A percentile compares a stretch with the other conserved stretches of the same genome.
phyloP scores from a whole-genome alignment of 2,888 invertebrate species.

The Spodoptera exigua region DNA sequence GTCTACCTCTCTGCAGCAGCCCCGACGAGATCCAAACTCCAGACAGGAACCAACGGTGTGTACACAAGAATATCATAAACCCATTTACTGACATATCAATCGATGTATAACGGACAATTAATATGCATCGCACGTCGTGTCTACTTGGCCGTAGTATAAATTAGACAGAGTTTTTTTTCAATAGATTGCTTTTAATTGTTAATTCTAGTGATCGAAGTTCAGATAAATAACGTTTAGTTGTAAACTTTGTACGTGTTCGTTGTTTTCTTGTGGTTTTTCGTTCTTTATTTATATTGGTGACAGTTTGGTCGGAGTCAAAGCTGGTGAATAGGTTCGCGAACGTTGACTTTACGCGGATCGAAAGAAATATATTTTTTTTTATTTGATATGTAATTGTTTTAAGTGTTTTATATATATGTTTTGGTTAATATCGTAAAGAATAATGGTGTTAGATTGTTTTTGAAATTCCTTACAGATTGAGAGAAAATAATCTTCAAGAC shows the following conservation, averaged over 20 bases:
- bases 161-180: conserved; percentile 27
- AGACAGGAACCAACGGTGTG: conserved; percentile 73
- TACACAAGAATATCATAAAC: conserved; percentile 27
- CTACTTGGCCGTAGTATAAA: conserved; percentile 34
- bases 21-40: conserved; percentile 70
- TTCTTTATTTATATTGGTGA: conserved; percentile 12
- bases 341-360: conserved; percentile 1
- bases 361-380: too few relatives aligned
- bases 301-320: conserved; percentile 28
- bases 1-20: conserved; percentile 61
- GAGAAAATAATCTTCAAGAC: too few relatives aligned
- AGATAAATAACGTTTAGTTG: conserved; percentile 21
- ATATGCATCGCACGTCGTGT: conserved; percentile 40
- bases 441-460: too few relatives aligned
- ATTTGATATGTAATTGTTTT: too few relatives aligned
- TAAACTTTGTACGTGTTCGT: conserved; percentile 13
- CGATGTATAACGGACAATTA: conserved; percentile 25
- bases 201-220: conserved; percentile 18
- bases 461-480: too few relatives aligned
- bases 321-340: neutral
- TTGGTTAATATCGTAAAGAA: too few relatives aligned
- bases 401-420: too few relatives aligned
- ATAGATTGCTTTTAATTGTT: conserved; percentile 41
- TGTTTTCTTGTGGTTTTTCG: neutral
- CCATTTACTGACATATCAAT: conserved; percentile 28